Conservation (phyloP, 2,113 vertebrate genomes). For the Hippocampus zosterae region DNA sequence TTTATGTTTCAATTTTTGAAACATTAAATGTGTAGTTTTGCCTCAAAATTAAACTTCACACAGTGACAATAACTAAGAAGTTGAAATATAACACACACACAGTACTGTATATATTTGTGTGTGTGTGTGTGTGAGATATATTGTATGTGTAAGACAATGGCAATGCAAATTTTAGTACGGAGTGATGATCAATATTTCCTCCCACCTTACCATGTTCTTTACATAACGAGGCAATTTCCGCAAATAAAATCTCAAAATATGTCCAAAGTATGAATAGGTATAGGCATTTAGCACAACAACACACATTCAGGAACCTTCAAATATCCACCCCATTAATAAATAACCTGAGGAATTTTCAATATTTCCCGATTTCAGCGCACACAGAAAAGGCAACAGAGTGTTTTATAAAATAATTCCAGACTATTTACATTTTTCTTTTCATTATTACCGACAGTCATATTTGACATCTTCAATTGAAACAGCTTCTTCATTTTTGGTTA, state of each 20-base stretch:
- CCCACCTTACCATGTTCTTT: too few species aligned
- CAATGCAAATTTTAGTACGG: too few species aligned
- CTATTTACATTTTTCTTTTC: conserved; percentile 50
- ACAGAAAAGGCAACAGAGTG: conserved; percentile 32
- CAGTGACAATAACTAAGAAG: not conserved
- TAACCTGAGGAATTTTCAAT: conserved; percentile 57
- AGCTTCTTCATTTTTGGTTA: conserved; percentile 48
- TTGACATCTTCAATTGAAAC: conserved; percentile 14
- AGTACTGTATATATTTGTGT: too few species aligned
- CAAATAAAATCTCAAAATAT: not conserved
- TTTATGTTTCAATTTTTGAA: not conserved
- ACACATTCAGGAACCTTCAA: conserved; percentile 26
- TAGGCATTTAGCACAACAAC: conserved; percentile 3
- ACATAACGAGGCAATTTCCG: too few species aligned
- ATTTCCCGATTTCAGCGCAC: conserved; percentile 42
- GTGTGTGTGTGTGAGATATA: too few species aligned
- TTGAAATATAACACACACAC: too few species aligned
- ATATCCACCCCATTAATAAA: conserved; percentile 62
- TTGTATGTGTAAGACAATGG: not conserved
- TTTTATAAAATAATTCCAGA: conserved; percentile 58
- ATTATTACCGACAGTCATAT: conserved; percentile 9
- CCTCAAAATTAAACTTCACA: not conserved
- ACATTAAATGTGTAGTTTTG: not conserved
- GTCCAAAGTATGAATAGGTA: not conserved
- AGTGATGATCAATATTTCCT: not conserved